Evolutionary conservation across 2,113 vertebrate species (phyloP).

Genomic region (Macquaria australasica): DNA sequence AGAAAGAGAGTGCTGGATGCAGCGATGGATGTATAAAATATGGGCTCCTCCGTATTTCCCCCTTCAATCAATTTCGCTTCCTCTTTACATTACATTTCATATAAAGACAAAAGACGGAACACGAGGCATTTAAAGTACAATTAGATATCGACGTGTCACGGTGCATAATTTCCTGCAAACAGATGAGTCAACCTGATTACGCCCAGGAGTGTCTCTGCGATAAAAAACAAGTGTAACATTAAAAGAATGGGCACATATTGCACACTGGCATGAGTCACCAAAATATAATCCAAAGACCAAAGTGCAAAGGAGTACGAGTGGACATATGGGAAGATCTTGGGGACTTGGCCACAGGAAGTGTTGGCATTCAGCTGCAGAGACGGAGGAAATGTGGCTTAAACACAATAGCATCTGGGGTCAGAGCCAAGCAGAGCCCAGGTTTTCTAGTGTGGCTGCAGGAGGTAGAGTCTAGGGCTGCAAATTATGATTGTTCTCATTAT

Average conservation of each 20-base stretch:
- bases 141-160: conserved; percentile 45
- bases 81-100: conserved; percentile 32
- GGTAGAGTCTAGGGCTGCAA: conserved; percentile 4
- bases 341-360: conserved; percentile 55
- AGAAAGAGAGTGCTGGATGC: conserved; percentile 34
- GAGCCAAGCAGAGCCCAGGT: conserved; percentile 38
- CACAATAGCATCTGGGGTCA: conserved; percentile 74
- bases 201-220: conserved; percentile 18
- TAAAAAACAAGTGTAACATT: conserved; percentile 39
- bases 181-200: conserved; percentile 50
- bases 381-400: conserved; percentile 62
- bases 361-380: conserved; percentile 53
- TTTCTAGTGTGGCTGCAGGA: conserved; percentile 24
- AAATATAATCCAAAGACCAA: conserved; percentile 41
- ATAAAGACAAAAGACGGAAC: conserved; percentile 63
- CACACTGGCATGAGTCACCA: conserved; percentile 43
- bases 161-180: conserved; percentile 18
- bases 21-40: conserved; percentile 56
- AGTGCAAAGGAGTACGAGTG: conserved; percentile 48
- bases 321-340: conserved; percentile 63
- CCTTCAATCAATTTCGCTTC: conserved; percentile 54
- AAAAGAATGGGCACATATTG: conserved; percentile 42
- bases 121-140: conserved; percentile 50
- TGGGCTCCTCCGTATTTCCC: conserved; percentile 34
- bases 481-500: conserved; percentile 32